These are phyloP conservation scores for Perizoma affinitatum DNA, from an alignment of 2,888 invertebrate genomes.

Conservation along the genomic window DNA sequence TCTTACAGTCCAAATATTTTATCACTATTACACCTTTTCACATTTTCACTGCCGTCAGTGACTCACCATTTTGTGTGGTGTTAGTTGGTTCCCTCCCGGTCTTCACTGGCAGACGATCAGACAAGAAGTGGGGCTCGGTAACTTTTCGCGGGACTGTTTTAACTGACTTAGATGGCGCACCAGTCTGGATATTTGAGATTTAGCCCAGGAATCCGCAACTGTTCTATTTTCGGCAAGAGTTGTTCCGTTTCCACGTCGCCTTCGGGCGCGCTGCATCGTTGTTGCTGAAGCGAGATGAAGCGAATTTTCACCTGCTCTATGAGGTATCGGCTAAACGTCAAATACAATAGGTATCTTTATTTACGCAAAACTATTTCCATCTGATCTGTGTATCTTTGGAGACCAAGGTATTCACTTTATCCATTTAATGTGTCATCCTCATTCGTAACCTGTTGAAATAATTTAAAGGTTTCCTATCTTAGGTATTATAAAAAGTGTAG, in stretches of 20 bases:
- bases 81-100: constrained; percentile 86
- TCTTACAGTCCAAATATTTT: constrained; percentile 63
- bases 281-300: constrained; percentile 65
- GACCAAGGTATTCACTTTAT: constrained; percentile 56
- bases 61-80: constrained; percentile 89
- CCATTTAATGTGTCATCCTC: constrained; percentile 24
- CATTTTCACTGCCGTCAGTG: constrained; percentile 74
- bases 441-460: constrained; percentile 18
- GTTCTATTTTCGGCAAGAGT: constrained; percentile 80
- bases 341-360: constrained; percentile 78
- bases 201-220: constrained; percentile 84
- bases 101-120: constrained; percentile 90
- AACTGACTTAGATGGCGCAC: constrained; percentile 90
- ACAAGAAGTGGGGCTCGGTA: constrained; percentile 91
- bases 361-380: constrained; percentile 82
- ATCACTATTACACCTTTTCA: constrained; percentile 77
- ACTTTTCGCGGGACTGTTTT: constrained; percentile 88
- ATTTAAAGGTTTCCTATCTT: no score
- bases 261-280: constrained; percentile 49
- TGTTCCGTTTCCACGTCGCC: constrained; percentile 64
- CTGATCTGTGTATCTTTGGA: constrained; percentile 62
- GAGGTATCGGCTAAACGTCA: constrained; percentile 59
- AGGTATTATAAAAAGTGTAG: no score
- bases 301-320: constrained; percentile 53
- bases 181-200: constrained; percentile 86